Conservation (phyloP, 2,113 vertebrate species). For the Apus apus region DNA sequence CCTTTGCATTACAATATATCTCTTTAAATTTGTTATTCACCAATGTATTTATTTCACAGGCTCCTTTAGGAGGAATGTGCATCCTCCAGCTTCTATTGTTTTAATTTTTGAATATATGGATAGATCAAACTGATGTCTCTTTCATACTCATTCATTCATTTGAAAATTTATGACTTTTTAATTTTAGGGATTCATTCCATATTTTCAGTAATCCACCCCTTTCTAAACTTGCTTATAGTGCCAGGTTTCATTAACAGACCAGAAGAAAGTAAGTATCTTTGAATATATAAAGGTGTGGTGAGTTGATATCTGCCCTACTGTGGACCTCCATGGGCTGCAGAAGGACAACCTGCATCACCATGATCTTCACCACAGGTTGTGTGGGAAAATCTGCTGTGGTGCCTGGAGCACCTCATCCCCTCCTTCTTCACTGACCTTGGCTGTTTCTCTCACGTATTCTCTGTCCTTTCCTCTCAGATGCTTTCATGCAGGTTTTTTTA, state of each 20-base stretch:
- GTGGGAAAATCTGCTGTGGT: fast-evolving
- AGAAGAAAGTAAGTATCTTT: neutral
- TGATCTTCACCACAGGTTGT: fast-evolving
- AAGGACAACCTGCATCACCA: neutral
- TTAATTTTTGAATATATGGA: neutral
- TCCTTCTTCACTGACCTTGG: neutral
- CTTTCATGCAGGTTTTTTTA: neutral
- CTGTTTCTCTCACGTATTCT: neutral
- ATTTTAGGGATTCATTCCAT: neutral
- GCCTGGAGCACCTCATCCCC: fast-evolving
- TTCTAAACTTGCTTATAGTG: neutral
- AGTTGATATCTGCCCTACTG: neutral
- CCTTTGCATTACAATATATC: neutral
- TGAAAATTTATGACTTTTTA: neutral
- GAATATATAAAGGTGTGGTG: neutral
- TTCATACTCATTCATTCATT: neutral
- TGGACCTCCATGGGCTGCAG: neutral
- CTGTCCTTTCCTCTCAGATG: neutral
- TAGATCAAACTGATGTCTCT: neutral
- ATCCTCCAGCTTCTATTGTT: neutral
- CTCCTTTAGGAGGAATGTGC: neutral
- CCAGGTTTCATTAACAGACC: neutral
- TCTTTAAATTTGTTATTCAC: neutral
- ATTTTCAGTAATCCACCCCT: neutral
- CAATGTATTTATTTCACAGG: neutral